Evolutionary conservation across 2,888 invertebrate species (phyloP).

Genomic region (Ischnura elegans): DNA sequence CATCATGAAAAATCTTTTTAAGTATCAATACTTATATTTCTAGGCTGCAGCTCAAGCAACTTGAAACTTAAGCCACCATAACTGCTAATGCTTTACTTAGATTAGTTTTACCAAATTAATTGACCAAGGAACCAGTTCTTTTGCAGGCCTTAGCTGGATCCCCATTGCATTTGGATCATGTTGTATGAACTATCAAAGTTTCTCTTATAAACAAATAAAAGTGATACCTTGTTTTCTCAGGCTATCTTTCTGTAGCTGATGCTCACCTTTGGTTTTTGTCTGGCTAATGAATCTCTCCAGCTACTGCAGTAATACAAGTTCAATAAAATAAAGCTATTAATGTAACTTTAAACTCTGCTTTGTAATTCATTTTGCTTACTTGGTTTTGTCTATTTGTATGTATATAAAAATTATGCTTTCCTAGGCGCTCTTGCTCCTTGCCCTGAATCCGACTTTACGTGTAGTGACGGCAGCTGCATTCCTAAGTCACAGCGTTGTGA

Average conservation of each 20-base stretch:
- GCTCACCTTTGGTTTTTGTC: not conserved
- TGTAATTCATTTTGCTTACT: not conserved
- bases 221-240: not conserved
- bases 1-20: not conserved
- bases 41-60: not conserved
- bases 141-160: not conserved
- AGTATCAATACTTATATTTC: not conserved
- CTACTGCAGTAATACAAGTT: not conserved
- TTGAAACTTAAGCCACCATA: not conserved
- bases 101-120: not conserved
- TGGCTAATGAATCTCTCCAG: not conserved
- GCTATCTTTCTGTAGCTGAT: not conserved
- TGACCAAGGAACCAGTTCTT: not conserved
- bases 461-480: constrained; percentile 75
- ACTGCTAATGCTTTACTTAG: not conserved
- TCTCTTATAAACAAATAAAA: not conserved
- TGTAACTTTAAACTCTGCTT: not conserved
- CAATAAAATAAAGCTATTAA: not conserved
- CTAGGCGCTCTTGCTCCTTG: constrained; percentile 67
- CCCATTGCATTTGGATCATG: not conserved
- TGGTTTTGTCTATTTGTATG: not conserved
- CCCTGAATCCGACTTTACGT: constrained; percentile 72
- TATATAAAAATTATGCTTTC: constrained; percentile 45
- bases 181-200: not conserved
- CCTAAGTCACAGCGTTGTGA: constrained; percentile 74